Evolutionary conservation across 2,888 invertebrate genomes (phyloP).

Genomic region (Lypha dubia): DNA sequence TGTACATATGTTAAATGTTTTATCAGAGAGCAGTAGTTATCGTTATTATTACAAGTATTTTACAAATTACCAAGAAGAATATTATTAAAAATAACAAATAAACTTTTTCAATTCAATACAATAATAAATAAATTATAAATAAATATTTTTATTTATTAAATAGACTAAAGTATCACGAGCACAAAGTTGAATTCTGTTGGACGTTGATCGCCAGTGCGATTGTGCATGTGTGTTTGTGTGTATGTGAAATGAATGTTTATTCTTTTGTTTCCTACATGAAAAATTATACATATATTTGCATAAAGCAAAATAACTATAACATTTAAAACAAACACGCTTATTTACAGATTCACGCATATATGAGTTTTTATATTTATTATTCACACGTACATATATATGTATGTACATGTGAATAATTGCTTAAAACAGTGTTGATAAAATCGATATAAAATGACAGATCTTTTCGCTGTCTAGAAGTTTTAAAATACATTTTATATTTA

Average conservation of each 20-base stretch:
- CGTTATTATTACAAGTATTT: constrained; percentile 57
- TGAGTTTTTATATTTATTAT: neutral
- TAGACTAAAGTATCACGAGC: neutral
- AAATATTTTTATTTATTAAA: constrained; percentile 38
- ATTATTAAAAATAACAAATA: constrained; percentile 29
- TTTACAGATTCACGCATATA: constrained; percentile 26
- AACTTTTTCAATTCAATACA: constrained; percentile 51
- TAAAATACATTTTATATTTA: too few relatives aligned
- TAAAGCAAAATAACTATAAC: constrained; percentile 23
- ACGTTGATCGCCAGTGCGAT: neutral
- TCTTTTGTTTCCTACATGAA: neutral
- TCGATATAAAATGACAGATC: too few relatives aligned
- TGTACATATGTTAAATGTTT: constrained; percentile 51
- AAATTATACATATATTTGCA: constrained; percentile 23
- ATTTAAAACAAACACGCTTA: neutral
- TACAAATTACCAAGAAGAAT: constrained; percentile 36
- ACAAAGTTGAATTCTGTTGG: constrained; percentile 3
- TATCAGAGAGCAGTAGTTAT: constrained; percentile 49
- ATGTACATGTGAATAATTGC: too few relatives aligned
- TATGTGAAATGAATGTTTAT: neutral
- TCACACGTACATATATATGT: too few relatives aligned
- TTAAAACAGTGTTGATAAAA: neutral
- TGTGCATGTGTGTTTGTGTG: constrained; percentile 3
- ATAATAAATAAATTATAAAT: constrained; percentile 42
- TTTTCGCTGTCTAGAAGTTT: too few relatives aligned